Conservation (phyloP, 1,140 invertebrate species). For the Drosophila micromelanica region DNA sequence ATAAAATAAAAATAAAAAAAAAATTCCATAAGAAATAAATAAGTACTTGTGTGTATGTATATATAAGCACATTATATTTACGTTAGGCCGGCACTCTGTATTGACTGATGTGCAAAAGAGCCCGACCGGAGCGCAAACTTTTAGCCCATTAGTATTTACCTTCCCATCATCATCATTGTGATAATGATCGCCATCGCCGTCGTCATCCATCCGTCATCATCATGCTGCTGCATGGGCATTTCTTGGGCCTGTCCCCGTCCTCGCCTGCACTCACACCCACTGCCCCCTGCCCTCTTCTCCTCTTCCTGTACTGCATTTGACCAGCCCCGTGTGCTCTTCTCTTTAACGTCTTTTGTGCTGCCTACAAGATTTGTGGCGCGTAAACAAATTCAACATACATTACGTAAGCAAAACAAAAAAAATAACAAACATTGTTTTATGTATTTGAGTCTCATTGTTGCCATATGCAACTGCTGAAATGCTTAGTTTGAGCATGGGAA, state of each 20-base stretch:
- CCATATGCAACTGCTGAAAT: background rate
- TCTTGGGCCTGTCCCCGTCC: background rate
- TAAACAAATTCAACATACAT: conserved; percentile 9
- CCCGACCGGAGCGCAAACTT: conserved; percentile 2
- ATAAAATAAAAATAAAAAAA: conserved; percentile 5
- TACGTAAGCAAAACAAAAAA: background rate
- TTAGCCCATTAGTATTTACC: conserved; percentile 11
- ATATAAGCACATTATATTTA: conserved; percentile 5
- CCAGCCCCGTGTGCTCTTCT: background rate
- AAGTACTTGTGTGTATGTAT: background rate
- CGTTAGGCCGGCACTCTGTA: conserved; percentile 7
- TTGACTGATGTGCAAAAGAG: conserved; percentile 26
- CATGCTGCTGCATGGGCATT: background rate
- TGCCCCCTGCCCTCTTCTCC: background rate
- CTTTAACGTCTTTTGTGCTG: conserved; percentile 7
- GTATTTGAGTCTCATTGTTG: background rate
- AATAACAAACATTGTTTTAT: background rate
- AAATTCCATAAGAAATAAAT: conserved; percentile 20
- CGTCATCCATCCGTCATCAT: background rate
- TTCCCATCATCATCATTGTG: conserved; percentile 2
- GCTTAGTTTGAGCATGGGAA: no score
- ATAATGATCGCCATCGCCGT: no score
- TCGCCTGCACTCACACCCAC: background rate
- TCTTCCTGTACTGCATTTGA: background rate
- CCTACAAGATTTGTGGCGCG: conserved; percentile 1